Percentiles rank a stretch among this genome's conserved stretches.
Conservation (phyloP, 2,888 invertebrate species). For the Antitype chi region DNA sequence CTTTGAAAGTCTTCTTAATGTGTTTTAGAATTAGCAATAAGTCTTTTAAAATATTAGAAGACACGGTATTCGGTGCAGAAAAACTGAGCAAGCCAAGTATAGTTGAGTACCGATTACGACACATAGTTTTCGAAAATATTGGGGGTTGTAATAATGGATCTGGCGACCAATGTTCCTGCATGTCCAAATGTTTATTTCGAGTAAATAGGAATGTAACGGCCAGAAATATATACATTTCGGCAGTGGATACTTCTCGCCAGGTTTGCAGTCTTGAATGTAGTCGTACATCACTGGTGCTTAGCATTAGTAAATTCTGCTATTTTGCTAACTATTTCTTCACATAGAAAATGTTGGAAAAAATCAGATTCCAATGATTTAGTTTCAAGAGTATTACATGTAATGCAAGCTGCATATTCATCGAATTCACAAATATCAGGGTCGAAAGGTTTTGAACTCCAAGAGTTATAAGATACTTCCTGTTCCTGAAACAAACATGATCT, state of each 20-base stretch:
- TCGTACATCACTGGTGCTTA: slow-evolving; percentile 7
- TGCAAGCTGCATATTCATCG: too few relatives aligned
- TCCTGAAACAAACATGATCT: slow-evolving; percentile 9
- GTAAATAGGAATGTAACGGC: slow-evolving; percentile 15
- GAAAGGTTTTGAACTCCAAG: too few relatives aligned
- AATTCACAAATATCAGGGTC: too few relatives aligned
- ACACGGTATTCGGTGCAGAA: slow-evolving; percentile 1
- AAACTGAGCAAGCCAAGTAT: slow-evolving; percentile 7
- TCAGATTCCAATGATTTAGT: neutral
- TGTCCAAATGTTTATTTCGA: slow-evolving; percentile 11
- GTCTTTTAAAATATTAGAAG: slow-evolving; percentile 20
- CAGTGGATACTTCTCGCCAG: neutral
- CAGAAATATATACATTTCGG: slow-evolving; percentile 13
- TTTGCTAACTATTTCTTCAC: neutral
- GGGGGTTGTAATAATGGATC: slow-evolving; percentile 10
- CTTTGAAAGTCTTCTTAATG: neutral
- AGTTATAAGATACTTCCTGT: neutral
- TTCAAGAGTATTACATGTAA: too few relatives aligned
- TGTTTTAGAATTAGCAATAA: neutral
- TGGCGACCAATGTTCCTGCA: slow-evolving; percentile 10
- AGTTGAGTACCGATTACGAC: neutral
- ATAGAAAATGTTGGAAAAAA: slow-evolving; percentile 3
- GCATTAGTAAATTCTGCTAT: slow-evolving; percentile 14
- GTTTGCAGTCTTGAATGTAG: neutral
- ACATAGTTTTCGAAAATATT: slow-evolving; percentile 20